Evolutionary conservation across 2,797 vertebrate genomes (phyloP).

Genomic region (Natrix natrix): DNA sequence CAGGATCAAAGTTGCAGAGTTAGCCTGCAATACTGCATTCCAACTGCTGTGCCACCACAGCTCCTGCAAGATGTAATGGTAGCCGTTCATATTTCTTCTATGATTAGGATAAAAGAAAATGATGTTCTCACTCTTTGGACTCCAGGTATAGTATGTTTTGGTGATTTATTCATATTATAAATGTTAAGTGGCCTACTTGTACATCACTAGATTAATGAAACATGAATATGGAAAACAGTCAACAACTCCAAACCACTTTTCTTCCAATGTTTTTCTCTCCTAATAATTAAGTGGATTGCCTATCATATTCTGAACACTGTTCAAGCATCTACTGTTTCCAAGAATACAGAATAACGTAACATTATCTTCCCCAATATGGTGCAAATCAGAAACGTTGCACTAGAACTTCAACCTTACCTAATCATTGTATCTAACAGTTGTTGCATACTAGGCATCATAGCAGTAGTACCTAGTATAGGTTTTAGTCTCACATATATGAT

Average conservation of each 20-base stretch:
- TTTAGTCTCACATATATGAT: neutral
- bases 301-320: neutral
- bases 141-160: neutral
- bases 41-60: neutral
- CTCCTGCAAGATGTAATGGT: neutral
- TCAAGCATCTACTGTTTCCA: slow-evolving; percentile 28
- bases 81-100: neutral
- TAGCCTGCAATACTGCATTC: neutral
- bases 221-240: neutral
- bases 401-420: neutral
- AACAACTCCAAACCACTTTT: neutral
- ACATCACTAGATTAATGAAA: neutral
- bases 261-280: neutral
- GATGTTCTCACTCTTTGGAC: neutral
- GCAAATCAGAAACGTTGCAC: neutral
- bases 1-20: neutral
- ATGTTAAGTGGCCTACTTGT: too few relatives aligned
- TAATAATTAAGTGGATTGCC: neutral
- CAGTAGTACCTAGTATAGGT: neutral
- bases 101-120: neutral
- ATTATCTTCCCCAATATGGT: neutral
- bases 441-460: neutral
- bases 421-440: neutral
- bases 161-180: neutral
- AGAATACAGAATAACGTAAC: neutral